Conservation (phyloP, 2,797 vertebrate species). For the Bufotes viridis region DNA sequence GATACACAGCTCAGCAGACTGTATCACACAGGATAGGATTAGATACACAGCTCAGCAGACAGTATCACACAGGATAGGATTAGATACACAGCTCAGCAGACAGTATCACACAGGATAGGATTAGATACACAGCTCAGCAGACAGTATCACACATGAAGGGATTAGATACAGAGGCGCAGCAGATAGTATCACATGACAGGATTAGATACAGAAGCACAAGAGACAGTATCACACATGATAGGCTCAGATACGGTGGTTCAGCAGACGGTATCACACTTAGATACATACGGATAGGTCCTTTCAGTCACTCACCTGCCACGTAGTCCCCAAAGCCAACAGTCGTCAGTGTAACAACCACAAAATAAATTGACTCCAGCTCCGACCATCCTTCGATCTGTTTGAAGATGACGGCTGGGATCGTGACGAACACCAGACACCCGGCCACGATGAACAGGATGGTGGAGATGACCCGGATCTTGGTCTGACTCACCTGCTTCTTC, state of each 20-base stretch:
- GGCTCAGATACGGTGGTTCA: neutral
- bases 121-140: too few relatives aligned
- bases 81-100: too few relatives aligned
- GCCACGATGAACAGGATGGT: constrained; percentile 95
- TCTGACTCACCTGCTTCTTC: constrained; percentile 97
- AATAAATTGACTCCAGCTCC: constrained; percentile 94
- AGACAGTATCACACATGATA: neutral
- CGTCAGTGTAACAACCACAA: constrained; percentile 96
- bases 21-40: too few relatives aligned
- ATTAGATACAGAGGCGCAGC: too few relatives aligned
- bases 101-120: too few relatives aligned
- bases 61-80: too few relatives aligned
- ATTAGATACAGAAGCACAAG: neutral
- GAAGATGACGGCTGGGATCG: constrained; percentile 94
- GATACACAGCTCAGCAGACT: too few relatives aligned
- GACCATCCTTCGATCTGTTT: constrained; percentile 95
- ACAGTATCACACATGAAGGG: too few relatives aligned
- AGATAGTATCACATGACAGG: too few relatives aligned
- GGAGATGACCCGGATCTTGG: constrained; percentile 96
- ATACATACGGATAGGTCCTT: rapidly evolving
- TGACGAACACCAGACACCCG: constrained; percentile 94
- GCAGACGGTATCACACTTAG: too few relatives aligned
- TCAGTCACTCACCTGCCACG: constrained; percentile 87
- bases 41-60: too few relatives aligned
- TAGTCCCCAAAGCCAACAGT: constrained; percentile 98